Base-by-base conservation (phyloP, 2,888 invertebrate genomes). In the Stenurella melanura region DNA sequence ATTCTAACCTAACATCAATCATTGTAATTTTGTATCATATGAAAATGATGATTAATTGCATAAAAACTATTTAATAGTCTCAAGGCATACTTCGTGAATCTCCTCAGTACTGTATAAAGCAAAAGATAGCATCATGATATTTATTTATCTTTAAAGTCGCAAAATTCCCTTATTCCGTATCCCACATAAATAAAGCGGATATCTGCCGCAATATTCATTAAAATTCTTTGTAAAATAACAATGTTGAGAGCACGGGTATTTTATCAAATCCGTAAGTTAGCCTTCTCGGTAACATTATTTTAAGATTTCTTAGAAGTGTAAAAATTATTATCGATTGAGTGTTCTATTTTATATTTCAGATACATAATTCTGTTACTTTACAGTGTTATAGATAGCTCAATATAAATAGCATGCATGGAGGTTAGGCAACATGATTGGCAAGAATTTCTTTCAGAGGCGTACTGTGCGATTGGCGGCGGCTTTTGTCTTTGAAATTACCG, bases 381-480 rank as follows among this genome's bases (percentile, higher is more conserved):
- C 64, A 73, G 60, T 38, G 64, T 78, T 80, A 80, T 80, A 80
- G 76, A 78, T 80, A 80, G 80, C 58, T 64, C 67, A 75, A 73
- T 78, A 80, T 80, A 82, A 80, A 79, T 79, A 80, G 78, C 71
- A 78, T 21, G 50, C 34, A 60, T 78, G 70, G 74, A 77, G 74
- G 75, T 82, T 77, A 61, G 77, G 79, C 78, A 77, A 79, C 81
- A 73, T 82, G 82, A 82, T 82, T 82, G 82, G 82, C 82, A 82
- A 81, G 81, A 81, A 73, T 75, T 71, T 76, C 4, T 19, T 19
- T 21, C 70, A 70, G 60, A 17, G 70, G 42, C 70, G 70, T 60
- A 70, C 15, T 21, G 26, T 15, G 30, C 5, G 3, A 34, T 34
- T n/a, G n/a, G n/a, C 4, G 26, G 26, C 26, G 2, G 26, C 26